Base-by-base conservation (phyloP, 2,888 invertebrate genomes). In the Teleogryllus oceanicus region DNA sequence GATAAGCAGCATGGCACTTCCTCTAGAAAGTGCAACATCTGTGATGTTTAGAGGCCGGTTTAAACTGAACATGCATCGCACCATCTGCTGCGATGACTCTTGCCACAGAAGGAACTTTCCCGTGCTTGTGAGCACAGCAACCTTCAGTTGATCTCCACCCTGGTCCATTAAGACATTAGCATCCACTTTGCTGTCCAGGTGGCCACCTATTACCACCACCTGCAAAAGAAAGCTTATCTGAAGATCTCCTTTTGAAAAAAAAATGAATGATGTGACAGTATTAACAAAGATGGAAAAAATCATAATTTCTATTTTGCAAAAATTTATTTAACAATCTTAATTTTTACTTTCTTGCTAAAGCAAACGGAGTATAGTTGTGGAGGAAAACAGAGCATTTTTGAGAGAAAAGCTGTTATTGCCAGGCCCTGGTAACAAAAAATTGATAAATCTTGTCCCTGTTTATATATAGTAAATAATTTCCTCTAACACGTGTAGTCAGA, bases 51-150 rank as follows among this genome's bases (percentile, higher is more conserved):
- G 84, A 83, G 90, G 89, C 79, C 93, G 90, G 78, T 88, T 90
- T 21, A 92, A 87, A 2, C 90, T 90, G 86, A 91, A 92, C 50
- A 91, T 88, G 83, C 92, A 93, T 84, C 75, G 16, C 10, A 24
- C n/a, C 20, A 75, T n/a, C 49, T 88, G 88, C 78, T 89, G 89
- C 80, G 89, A 90, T 4, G 89, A 88, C 83, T 92, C 92, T 82
- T 91, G 90, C 94, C 94, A 94, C 11, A 93, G 85, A 82, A 90
- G 88, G 18, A 94, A 86, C 84, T 91, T 91, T 24, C 93, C 93
- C 0, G 89, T 89, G 80, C 88, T 89, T 76, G 90, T 92, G 1
- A 93, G 87, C 21, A 92, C 86, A 0, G 91, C 86, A 1, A 94
- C 90, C 78, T 90, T 90, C 16, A 94, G 89, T 75, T 92, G 90